A percentile compares a stretch with the other conserved stretches of the same genome.
Conservation (phyloP, 92 coral and sea anemone genomes). For the Meandrina meandrites region DNA sequence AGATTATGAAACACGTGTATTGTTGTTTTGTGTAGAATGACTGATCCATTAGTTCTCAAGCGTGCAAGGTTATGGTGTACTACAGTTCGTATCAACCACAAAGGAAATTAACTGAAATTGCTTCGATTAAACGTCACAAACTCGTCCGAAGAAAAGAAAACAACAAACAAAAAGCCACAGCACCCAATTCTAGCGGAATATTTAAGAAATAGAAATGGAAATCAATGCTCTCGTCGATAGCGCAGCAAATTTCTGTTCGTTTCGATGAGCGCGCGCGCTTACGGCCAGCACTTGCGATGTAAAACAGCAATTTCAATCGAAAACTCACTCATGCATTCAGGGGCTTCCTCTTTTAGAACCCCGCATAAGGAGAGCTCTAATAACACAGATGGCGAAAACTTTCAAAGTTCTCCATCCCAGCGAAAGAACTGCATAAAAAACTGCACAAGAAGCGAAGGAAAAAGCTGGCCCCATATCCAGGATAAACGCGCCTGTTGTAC, state of each 20-base stretch:
- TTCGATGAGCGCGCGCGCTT: constrained; percentile 22
- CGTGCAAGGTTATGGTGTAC: constrained; percentile 24
- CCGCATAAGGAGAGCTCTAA: neutral
- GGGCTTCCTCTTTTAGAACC: constrained; percentile 1
- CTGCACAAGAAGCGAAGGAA: constrained; percentile 8
- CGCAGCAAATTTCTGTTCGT: neutral
- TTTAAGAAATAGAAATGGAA: neutral
- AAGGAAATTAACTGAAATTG: constrained; percentile 34
- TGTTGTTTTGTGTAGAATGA: constrained; percentile 5
- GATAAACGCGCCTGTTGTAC: constrained; percentile 14
- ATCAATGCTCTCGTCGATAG: neutral
- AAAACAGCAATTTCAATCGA: constrained; percentile 14
- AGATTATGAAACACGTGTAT: constrained; percentile 21
- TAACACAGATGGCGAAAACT: constrained; percentile 4
- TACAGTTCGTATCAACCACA: constrained; percentile 11
- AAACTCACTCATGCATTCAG: constrained; percentile 12
- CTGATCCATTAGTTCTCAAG: constrained; percentile 27
- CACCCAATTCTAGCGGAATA: neutral
- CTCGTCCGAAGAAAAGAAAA: constrained; percentile 2
- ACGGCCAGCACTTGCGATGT: constrained; percentile 15
- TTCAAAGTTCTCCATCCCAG: constrained; percentile 3
- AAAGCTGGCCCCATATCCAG: constrained; percentile 1
- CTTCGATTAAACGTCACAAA: constrained; percentile 8
- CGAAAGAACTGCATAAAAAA: constrained; percentile 17
- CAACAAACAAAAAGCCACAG: neutral